These are phyloP conservation scores for Trichomalopsis sarcophagae DNA, from an alignment of 1,140 invertebrate genomes.

Conservation along the genomic window DNA sequence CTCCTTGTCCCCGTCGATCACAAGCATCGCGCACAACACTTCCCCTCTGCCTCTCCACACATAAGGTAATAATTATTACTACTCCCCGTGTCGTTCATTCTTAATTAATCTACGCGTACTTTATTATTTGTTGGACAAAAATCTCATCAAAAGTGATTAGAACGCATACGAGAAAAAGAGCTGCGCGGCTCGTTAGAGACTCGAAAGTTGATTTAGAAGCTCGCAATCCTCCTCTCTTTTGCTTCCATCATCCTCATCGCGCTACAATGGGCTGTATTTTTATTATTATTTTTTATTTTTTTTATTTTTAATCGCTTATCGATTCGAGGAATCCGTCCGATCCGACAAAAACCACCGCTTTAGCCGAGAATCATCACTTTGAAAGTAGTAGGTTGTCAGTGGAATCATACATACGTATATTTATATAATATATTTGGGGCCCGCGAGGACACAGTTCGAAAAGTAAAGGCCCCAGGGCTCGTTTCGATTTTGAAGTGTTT, in stretches of 20 bases:
- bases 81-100: neutral
- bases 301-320: constrained; percentile 16
- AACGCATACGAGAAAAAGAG: neutral
- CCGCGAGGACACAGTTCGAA: constrained; percentile 67
- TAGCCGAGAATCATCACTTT: constrained; percentile 36
- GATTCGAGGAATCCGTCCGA: constrained; percentile 23
- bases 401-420: constrained; percentile 1
- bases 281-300: neutral
- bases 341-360: constrained; percentile 4
- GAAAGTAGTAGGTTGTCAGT: constrained; percentile 35
- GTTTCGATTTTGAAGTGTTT: constrained; percentile 49
- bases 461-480: constrained; percentile 71
- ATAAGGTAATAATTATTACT: neutral
- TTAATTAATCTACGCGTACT: neutral
- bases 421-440: constrained; percentile 57
- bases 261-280: neutral
- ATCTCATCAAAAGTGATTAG: constrained; percentile 1
- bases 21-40: constrained; percentile 13
- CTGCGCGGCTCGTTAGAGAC: neutral
- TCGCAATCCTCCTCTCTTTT: neutral
- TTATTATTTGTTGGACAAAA: constrained; percentile 5
- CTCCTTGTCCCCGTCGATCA: constrained; percentile 10
- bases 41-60: neutral
- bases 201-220: neutral
- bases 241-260: neutral